Evolutionary conservation across 2,113 vertebrate species (phyloP).

Genomic region (Edolisoma coerulescens): DNA sequence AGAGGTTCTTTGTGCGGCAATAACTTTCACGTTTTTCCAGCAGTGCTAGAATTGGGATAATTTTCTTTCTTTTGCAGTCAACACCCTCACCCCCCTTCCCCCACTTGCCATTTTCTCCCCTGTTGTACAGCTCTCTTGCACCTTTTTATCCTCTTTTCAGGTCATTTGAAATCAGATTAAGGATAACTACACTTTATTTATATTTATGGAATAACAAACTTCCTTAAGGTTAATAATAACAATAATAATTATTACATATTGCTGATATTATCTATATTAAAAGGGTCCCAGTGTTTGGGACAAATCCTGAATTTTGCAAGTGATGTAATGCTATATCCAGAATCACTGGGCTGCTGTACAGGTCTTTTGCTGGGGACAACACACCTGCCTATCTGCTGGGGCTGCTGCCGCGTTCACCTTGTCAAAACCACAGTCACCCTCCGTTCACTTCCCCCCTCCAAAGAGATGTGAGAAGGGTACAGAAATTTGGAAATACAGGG

Average conservation of each 20-base stretch:
- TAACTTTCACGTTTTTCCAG: slow-evolving; percentile 80
- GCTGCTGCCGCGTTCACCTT: not conserved
- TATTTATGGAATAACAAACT: not conserved
- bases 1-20: slow-evolving; percentile 83
- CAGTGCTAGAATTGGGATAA: slow-evolving; percentile 72
- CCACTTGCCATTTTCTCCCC: not conserved
- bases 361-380: not conserved
- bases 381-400: not conserved
- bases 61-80: slow-evolving; percentile 61
- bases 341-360: not conserved
- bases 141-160: slow-evolving; percentile 13
- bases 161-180: slow-evolving; percentile 27
- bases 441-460: not conserved
- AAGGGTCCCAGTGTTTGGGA: not conserved
- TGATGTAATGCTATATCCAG: not conserved
- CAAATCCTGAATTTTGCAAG: not conserved
- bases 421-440: not conserved
- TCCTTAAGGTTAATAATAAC: not conserved
- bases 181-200: not conserved
- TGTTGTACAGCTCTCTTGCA: not conserved
- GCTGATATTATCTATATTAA: not conserved
- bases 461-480: not conserved
- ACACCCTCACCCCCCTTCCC: not conserved
- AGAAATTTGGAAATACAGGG: not conserved
- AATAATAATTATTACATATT: not conserved